Conservation (phyloP, 1,140 invertebrate genomes). For the Drosophila varians region DNA sequence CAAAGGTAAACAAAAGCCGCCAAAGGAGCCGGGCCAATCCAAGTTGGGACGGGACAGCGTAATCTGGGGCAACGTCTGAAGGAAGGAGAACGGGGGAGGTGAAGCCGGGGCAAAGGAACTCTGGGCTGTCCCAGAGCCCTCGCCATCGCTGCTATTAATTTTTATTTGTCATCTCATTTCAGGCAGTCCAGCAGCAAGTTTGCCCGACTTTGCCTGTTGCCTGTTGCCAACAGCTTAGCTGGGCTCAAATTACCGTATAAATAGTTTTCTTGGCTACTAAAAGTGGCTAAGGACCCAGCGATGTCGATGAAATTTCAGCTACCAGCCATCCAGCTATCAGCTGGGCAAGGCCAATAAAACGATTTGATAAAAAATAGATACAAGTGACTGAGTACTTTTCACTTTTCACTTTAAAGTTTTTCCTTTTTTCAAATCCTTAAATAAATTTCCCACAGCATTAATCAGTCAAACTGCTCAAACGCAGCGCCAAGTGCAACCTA, state of each 20-base stretch:
- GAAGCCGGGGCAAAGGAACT: neutral
- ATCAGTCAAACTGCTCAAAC: constrained; percentile 19
- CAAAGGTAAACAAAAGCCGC: constrained; percentile 72
- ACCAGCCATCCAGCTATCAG: constrained; percentile 33
- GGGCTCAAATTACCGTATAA: constrained; percentile 72
- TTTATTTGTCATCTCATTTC: constrained; percentile 75
- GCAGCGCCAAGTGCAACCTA: constrained; percentile 39
- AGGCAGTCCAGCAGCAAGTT: constrained; percentile 49
- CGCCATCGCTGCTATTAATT: constrained; percentile 65
- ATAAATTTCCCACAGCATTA: constrained; percentile 15
- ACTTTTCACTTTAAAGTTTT: neutral
- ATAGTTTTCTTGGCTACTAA: constrained; percentile 59
- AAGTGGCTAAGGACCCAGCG: constrained; percentile 55
- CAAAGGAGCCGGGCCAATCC: constrained; percentile 54
- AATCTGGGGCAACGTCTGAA: constrained; percentile 21
- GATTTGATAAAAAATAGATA: neutral
- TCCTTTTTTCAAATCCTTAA: neutral
- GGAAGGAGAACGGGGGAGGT: neutral
- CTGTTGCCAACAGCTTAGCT: constrained; percentile 54
- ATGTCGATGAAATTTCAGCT: too few species aligned
- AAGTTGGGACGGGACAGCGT: constrained; percentile 27
- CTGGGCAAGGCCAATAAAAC: constrained; percentile 7
- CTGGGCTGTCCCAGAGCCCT: constrained; percentile 3
- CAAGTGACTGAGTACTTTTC: too few species aligned
- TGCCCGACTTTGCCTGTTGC: constrained; percentile 3